Evolutionary conservation across 2,797 vertebrate genomes (phyloP).

Genomic region (Darevskia mixta): DNA sequence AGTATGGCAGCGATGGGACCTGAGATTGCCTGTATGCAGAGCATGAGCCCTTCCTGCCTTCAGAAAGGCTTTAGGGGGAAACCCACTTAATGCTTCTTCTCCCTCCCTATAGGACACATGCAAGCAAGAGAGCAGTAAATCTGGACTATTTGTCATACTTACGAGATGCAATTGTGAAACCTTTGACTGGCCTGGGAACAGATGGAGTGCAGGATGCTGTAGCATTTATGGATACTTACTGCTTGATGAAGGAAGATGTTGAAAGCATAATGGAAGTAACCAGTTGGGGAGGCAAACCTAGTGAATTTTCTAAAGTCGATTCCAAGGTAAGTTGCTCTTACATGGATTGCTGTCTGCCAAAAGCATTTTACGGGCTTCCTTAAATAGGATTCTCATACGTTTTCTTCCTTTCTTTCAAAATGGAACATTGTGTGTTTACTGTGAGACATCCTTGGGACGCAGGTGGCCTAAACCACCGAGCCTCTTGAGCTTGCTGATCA

Average conservation of each 20-base stretch:
- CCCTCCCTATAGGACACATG: conserved; percentile 80
- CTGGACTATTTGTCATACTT: conserved; percentile 90
- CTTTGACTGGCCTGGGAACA: conserved; percentile 82
- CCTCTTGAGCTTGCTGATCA: too few species aligned
- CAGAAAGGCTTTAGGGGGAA: background rate
- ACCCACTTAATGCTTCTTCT: background rate
- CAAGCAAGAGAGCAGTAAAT: conserved; percentile 90
- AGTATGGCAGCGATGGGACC: background rate
- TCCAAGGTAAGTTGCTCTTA: conserved; percentile 85
- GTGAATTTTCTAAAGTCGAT: conserved; percentile 92
- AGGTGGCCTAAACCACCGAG: too few species aligned
- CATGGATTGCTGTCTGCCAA: background rate
- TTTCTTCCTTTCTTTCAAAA: too few species aligned
- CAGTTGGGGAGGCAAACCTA: conserved; percentile 89
- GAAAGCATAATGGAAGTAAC: conserved; percentile 96
- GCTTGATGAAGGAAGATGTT: conserved; percentile 93
- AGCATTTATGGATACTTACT: conserved; percentile 90
- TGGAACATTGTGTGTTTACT: too few species aligned
- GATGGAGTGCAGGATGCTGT: conserved; percentile 88
- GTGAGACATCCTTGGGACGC: too few species aligned
- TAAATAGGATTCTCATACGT: background rate
- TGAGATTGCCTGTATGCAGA: background rate
- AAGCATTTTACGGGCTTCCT: background rate
- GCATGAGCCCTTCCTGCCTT: background rate
- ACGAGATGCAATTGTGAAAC: conserved; percentile 85